Conservation (phyloP, 2,797 vertebrate species). For the Malurus leucopterus region DNA sequence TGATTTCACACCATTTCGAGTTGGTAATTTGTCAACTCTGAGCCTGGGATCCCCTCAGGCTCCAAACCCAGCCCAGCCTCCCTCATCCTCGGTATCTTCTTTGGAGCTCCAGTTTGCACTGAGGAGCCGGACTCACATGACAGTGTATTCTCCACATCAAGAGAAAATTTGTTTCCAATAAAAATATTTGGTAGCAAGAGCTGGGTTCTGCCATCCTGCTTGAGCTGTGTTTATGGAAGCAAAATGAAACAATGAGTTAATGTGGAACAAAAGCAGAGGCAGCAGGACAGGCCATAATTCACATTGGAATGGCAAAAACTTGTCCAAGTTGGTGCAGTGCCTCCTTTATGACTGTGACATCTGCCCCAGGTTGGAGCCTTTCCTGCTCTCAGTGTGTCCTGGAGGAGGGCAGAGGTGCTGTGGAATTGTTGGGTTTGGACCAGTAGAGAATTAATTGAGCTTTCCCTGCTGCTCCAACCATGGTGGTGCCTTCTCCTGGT, state of each 20-base stretch:
- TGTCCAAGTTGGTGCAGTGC: fast-evolving
- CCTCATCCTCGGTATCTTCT: too few species aligned
- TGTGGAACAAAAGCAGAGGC: neutral
- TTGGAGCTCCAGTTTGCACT: neutral
- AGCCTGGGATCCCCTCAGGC: neutral
- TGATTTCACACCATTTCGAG: too few species aligned
- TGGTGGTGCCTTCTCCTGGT: neutral
- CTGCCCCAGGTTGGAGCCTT: neutral
- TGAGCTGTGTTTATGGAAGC: fast-evolving
- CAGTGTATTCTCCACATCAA: neutral
- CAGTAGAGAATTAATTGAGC: neutral
- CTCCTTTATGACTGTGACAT: neutral
- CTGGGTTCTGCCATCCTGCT: neutral
- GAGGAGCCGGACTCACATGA: neutral
- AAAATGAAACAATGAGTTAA: neutral
- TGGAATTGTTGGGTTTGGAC: neutral
- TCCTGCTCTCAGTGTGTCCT: too few species aligned
- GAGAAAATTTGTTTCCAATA: neutral
- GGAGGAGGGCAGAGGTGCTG: neutral
- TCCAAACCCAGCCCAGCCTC: neutral
- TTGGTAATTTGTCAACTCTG: neutral
- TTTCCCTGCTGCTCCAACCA: neutral
- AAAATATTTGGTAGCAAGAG: neutral
- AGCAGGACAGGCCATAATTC: neutral
- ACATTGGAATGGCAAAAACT: neutral